phyloP scores from a whole-genome alignment of 2,888 invertebrate genomes.

The Drosophila colorata region DNA sequence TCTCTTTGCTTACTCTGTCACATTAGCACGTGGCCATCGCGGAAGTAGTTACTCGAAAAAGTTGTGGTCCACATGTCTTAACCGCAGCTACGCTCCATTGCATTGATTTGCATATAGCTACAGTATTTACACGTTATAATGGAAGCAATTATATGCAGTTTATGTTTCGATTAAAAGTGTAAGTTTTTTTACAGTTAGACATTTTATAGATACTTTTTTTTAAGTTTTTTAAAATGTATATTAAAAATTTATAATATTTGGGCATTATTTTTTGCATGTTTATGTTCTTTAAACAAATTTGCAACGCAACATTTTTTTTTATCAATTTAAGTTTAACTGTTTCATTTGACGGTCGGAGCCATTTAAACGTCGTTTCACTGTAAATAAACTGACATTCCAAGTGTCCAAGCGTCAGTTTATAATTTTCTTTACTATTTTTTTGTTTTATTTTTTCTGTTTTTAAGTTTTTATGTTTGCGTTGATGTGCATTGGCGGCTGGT shows the following conservation, averaged over 20 bases:
- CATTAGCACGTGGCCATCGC: conserved; percentile 66
- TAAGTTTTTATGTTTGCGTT: conserved; percentile 30
- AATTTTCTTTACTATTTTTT: conserved; percentile 36
- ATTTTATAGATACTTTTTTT: no score
- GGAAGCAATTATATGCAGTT: neutral
- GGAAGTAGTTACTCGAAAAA: conserved; percentile 65
- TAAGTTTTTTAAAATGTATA: no score
- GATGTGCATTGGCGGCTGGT: conserved; percentile 51
- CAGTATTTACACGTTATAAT: conserved; percentile 36
- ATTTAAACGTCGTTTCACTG: conserved; percentile 35
- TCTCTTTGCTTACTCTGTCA: neutral
- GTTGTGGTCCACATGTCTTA: conserved; percentile 72
- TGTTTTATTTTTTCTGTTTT: conserved; percentile 9
- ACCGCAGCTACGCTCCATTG: conserved; percentile 78
- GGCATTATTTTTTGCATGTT: no score
- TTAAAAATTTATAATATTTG: no score
- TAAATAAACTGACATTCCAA: conserved; percentile 55
- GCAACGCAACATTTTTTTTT: no score
- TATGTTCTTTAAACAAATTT: no score
- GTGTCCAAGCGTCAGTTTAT: conserved; percentile 71
- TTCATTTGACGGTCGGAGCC: neutral
- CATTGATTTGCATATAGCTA: conserved; percentile 58
- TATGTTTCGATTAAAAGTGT: no score
- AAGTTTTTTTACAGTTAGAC: no score
- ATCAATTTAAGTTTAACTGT: no score